Percentiles rank a stretch among this genome's conserved stretches.
phyloP scores from a whole-genome alignment of 2,113 vertebrate genomes.

The Rousettus leschenaultii region DNA sequence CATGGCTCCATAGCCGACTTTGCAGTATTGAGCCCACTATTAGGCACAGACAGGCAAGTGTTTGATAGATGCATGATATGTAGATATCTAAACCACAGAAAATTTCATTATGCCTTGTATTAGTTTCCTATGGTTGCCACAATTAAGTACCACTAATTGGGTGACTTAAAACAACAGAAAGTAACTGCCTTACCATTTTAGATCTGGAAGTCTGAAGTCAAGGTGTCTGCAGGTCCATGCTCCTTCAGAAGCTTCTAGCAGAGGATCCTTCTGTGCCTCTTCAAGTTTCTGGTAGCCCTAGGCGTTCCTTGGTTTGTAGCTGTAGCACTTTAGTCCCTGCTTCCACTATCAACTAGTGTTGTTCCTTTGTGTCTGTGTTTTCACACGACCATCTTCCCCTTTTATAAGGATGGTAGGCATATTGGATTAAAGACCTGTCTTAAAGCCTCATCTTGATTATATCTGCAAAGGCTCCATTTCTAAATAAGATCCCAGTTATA shows the following conservation, averaged over 20 bases:
- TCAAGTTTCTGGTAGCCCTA: not conserved
- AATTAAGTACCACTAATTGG: not conserved
- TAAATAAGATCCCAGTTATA: not conserved
- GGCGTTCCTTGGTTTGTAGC: not conserved
- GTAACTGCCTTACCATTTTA: not conserved
- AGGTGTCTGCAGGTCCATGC: not conserved
- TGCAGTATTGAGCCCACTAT: not conserved
- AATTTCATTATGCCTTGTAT: not conserved
- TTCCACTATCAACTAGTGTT: not conserved
- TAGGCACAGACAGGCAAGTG: not conserved
- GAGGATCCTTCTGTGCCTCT: not conserved
- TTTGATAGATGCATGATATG: not conserved
- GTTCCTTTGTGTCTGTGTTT: not conserved
- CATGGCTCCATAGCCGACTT: not conserved
- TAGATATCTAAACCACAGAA: slow-evolving; percentile 57
- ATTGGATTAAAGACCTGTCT: not conserved
- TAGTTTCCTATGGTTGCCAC: not conserved
- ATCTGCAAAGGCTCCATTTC: not conserved
- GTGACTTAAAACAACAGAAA: not conserved
- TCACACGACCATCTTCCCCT: not conserved
- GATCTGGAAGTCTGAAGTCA: not conserved
- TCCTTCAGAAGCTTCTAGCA: not conserved
- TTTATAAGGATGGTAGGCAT: not conserved
- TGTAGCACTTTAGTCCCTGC: not conserved
- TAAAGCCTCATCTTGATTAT: not conserved